Evolutionary conservation across 2,888 invertebrate genomes (phyloP), one percentile per base, ranked within the genome.

Genomic region (Limnephilus auricula): DNA sequence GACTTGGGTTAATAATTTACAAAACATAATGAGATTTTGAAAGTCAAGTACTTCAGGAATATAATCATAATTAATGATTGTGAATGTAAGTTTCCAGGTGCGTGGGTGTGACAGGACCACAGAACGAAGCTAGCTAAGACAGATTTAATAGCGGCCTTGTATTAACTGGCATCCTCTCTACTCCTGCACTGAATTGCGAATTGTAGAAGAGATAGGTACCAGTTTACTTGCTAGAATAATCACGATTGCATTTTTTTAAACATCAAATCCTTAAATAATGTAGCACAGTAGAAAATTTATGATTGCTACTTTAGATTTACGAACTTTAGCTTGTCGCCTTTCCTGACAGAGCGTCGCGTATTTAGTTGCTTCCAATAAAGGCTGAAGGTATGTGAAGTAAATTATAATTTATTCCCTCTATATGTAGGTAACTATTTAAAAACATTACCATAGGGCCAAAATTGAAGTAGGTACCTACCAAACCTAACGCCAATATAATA

Each of bases 41-140:
- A 85, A 85, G 85, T 40, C 85, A 40, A 85, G 45, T 85, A 85
- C 40, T 82, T 82, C 37, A 82, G 65, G 25, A 85, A 85, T 45
- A 40, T 85, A 85, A 34, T 85, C 85, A 30, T 65, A 65, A 65
- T 65, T 65, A 85, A 85, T 82, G 25, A 82, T 85, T 85, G 40
- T 85, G 85, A 40, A 30, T 45, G 85, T 30, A 45, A 45, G 45
- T 45, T 45, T 85, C 37, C 30, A 30, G 30, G n/a, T 85, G 85
- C 37, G 85, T 85, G 85, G 85, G 85, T 85, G 85, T 40, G 82
- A 82, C 82, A 82, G 32, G 34, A 34, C 15, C 34, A 25, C 34
- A 82, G 18, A 82, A 82, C 34, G 32, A 34, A 32, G 82, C 34
- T 82, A 34, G 34, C 32, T 82, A 32, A 82, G 82, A 82, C 82